Evolutionary conservation across 2,888 invertebrate species (phyloP).

Genomic region (Xestia xanthographa): DNA sequence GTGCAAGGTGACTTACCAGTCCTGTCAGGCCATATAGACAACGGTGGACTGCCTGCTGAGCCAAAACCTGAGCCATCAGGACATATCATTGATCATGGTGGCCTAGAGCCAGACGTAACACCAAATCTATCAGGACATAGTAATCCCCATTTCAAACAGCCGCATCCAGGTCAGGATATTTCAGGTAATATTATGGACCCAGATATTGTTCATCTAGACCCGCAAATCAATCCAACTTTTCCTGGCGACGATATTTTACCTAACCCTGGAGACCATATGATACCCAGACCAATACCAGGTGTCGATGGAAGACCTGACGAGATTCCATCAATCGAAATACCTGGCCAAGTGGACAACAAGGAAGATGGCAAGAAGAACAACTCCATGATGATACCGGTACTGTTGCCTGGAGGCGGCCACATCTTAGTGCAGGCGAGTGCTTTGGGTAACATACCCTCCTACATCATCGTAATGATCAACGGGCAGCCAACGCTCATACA

Average conservation of each 20-base stretch:
- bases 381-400: conserved; percentile 34
- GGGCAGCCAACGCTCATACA: conserved; percentile 53
- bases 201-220: neutral
- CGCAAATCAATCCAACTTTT: neutral
- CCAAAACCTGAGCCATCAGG: conserved; percentile 2
- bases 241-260: conserved; percentile 24
- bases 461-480: conserved; percentile 49
- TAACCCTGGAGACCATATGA: neutral
- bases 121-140: neutral
- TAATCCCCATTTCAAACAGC: neutral
- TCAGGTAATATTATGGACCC: conserved; percentile 1
- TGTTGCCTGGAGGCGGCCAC: conserved; percentile 42
- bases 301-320: conserved; percentile 1
- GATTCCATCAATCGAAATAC: neutral
- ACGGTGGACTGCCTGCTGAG: neutral
- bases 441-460: conserved; percentile 40
- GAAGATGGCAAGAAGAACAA: conserved; percentile 30
- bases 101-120: neutral
- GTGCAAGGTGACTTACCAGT: conserved; percentile 28
- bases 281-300: neutral
- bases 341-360: neutral
- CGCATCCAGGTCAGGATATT: neutral
- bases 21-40: neutral
- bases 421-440: conserved; percentile 10
- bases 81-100: conserved; percentile 26